These are phyloP conservation scores for Coecobrya sp. DNA, from an alignment of 2,888 invertebrate genomes.

Conservation along the genomic window DNA sequence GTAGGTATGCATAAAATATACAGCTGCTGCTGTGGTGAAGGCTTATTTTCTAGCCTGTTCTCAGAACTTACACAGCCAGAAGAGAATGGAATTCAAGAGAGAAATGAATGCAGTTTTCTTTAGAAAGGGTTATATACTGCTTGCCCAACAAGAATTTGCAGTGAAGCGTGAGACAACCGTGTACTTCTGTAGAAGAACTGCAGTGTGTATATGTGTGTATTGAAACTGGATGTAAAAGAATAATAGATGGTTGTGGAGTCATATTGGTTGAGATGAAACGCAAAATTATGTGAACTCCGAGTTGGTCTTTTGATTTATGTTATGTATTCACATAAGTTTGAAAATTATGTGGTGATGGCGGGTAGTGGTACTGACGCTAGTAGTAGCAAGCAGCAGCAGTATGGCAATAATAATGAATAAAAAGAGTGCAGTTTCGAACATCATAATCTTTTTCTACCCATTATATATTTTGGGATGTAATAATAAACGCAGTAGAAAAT, in stretches of 20 bases:
- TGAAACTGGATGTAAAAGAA: conserved; percentile 18
- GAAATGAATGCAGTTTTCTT: conserved; percentile 9
- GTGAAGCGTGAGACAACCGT: conserved; percentile 59
- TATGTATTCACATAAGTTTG: conserved; percentile 63
- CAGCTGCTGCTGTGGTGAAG: conserved; percentile 28
- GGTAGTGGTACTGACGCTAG: not conserved
- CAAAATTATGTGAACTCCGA: conserved; percentile 64
- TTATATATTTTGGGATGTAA: not conserved
- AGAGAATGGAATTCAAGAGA: not conserved
- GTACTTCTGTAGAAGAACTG: conserved; percentile 22
- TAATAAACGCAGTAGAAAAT: conserved; percentile 8
- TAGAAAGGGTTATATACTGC: conserved; percentile 13
- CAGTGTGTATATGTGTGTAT: not conserved
- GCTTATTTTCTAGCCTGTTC: conserved; percentile 57
- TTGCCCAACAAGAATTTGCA: conserved; percentile 61
- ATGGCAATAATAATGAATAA: conserved; percentile 13
- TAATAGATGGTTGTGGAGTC: conserved; percentile 5
- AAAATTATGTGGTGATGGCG: conserved; percentile 61
- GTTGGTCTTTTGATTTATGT: conserved; percentile 69
- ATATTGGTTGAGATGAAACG: conserved; percentile 52
- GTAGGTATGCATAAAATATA: conserved; percentile 31
- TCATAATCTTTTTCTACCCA: conserved; percentile 24
- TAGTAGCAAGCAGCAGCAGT: not conserved
- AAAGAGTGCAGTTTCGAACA: conserved; percentile 20
- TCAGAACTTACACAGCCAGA: conserved; percentile 19